Conservation (phyloP, 1,140 invertebrate genomes). For the Ceratina japonica region DNA sequence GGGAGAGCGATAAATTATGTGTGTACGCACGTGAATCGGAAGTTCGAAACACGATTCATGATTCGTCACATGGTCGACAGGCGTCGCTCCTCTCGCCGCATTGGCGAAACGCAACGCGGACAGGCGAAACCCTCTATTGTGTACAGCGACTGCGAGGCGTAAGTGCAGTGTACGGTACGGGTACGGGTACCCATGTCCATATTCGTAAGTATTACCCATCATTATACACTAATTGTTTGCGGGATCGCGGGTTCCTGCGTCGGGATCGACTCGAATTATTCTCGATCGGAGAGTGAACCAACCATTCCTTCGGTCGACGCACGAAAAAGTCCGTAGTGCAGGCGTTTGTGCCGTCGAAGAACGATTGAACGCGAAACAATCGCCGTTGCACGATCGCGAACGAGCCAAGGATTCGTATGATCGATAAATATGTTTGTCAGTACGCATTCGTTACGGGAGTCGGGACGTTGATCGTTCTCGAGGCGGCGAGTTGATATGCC, state of each 20-base stretch:
- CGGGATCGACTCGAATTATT: slow-evolving; percentile 50
- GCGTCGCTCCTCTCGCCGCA: neutral
- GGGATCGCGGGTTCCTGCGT: slow-evolving; percentile 43
- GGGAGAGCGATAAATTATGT: no score
- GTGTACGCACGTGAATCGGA: no score
- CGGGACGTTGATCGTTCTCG: slow-evolving; percentile 24
- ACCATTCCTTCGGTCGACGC: slow-evolving; percentile 58
- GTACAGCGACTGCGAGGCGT: no score
- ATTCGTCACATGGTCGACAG: neutral
- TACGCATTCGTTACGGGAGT: slow-evolving; percentile 25
- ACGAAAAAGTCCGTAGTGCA: slow-evolving; percentile 43
- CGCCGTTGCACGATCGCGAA: slow-evolving; percentile 24
- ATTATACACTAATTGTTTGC: slow-evolving; percentile 42
- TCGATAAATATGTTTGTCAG: slow-evolving; percentile 48
- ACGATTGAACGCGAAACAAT: slow-evolving; percentile 27
- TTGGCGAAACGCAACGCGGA: slow-evolving; percentile 9
- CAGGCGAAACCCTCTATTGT: no score
- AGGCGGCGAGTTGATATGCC: slow-evolving; percentile 34
- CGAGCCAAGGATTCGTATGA: slow-evolving; percentile 1
- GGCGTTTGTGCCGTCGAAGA: slow-evolving; percentile 34
- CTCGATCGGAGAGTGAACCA: slow-evolving; percentile 52
- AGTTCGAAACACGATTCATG: neutral
- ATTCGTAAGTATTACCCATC: slow-evolving; percentile 26
- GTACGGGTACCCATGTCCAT: neutral
- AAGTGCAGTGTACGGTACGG: no score